A percentile compares a stretch with the other conserved stretches of the same genome.
Conservation (phyloP, 2,888 invertebrate species). For the Tenthredo amoena region DNA sequence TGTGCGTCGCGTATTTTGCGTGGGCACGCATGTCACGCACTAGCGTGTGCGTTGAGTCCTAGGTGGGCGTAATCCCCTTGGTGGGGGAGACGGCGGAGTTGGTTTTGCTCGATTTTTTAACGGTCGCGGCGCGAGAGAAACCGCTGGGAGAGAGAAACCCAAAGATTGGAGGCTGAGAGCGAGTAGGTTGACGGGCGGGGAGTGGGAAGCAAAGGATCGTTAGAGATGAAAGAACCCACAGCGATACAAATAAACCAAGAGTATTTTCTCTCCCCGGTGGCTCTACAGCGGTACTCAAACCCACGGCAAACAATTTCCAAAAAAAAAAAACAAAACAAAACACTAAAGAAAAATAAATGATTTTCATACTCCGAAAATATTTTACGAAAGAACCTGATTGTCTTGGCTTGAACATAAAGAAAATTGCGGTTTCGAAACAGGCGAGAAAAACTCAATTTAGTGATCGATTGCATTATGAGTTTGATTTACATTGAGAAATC, state of each 20-base stretch:
- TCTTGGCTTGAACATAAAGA: neutral
- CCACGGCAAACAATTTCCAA: neutral
- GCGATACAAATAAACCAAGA: conserved; percentile 61
- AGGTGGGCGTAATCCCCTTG: conserved; percentile 60
- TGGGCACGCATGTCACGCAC: conserved; percentile 34
- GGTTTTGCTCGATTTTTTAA: conserved; percentile 70
- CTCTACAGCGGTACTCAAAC: conserved; percentile 50
- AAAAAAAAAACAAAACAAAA: neutral
- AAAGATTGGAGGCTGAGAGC: conserved; percentile 45
- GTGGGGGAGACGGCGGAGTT: conserved; percentile 51
- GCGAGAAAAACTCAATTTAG: neutral
- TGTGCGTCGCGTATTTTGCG: conserved; percentile 47
- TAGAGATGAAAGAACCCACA: conserved; percentile 58
- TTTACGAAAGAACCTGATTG: neutral
- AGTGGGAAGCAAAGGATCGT: conserved; percentile 58
- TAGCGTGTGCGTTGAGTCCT: conserved; percentile 40
- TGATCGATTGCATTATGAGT: neutral
- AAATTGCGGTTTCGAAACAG: neutral
- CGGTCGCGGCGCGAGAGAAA: conserved; percentile 64
- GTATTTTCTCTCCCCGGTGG: conserved; percentile 40
- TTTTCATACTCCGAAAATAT: neutral
- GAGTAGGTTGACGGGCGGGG: conserved; percentile 42
- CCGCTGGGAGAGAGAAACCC: conserved; percentile 51
- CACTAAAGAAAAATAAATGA: neutral
- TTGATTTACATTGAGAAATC: neutral